Conservation (phyloP, 1,140 invertebrate genomes). For the Dreissena polymorpha region DNA sequence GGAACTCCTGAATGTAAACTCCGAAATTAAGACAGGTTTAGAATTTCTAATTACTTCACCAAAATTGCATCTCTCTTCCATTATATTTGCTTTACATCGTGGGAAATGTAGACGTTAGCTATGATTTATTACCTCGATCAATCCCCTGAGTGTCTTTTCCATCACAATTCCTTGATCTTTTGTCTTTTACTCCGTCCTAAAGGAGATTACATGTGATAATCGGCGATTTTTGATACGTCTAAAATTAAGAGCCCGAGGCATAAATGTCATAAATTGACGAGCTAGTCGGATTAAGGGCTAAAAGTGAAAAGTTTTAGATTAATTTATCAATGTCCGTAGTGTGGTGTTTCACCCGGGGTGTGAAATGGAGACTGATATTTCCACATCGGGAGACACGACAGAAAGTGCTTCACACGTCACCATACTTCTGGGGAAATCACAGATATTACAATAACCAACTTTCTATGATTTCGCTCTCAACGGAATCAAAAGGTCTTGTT, state of each 20-base stretch:
- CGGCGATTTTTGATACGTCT: conserved; percentile 31
- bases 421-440: too few species aligned
- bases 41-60: conserved; percentile 25
- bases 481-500: too few species aligned
- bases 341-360: conserved; percentile 15
- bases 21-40: too few species aligned
- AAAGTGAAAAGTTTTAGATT: conserved; percentile 39
- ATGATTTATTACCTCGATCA: conserved; percentile 43
- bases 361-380: not conserved
- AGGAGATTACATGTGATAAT: conserved; percentile 38
- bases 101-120: conserved; percentile 28
- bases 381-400: not conserved
- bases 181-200: conserved; percentile 48
- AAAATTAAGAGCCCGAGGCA: conserved; percentile 40
- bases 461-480: too few species aligned
- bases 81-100: conserved; percentile 30
- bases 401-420: too few species aligned
- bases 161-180: conserved; percentile 50
- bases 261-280: conserved; percentile 49
- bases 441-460: too few species aligned
- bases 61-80: conserved; percentile 20
- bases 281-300: conserved; percentile 30
- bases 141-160: conserved; percentile 46
- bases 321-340: conserved; percentile 22
- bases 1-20: too few species aligned